phyloP scores from a whole-genome alignment of 1,140 invertebrate species.

The Anthonomus grandis region DNA sequence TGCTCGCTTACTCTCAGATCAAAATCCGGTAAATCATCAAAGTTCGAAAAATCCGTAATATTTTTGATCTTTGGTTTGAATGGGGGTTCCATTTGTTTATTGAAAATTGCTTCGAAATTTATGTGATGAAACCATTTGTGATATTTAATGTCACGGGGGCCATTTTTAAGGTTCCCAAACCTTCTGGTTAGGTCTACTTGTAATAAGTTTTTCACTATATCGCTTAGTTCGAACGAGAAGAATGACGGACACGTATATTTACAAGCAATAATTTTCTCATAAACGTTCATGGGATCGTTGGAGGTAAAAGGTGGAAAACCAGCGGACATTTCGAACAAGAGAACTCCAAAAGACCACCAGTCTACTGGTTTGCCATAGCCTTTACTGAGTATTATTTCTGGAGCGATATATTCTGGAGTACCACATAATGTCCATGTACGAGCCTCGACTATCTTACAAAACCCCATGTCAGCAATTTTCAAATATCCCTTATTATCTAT shows the following conservation, averaged over 20 bases:
- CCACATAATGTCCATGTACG: slow-evolving; percentile 88
- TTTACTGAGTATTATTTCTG: slow-evolving; percentile 94
- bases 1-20: neutral
- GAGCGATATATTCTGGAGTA: slow-evolving; percentile 93
- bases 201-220: slow-evolving; percentile 81
- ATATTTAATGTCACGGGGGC: too few species aligned
- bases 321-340: slow-evolving; percentile 89
- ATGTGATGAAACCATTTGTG: too few species aligned
- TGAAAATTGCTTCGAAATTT: neutral
- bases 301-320: slow-evolving; percentile 81
- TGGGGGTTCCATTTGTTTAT: too few species aligned
- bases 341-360: slow-evolving; percentile 94
- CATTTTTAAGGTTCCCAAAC: too few species aligned
- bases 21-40: neutral
- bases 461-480: slow-evolving; percentile 85
- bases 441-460: slow-evolving; percentile 83
- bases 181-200: slow-evolving; percentile 84
- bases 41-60: neutral
- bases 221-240: slow-evolving; percentile 74
- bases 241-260: slow-evolving; percentile 68
- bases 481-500: slow-evolving; percentile 85
- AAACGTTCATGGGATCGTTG: slow-evolving; percentile 78
- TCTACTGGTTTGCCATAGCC: slow-evolving; percentile 99
- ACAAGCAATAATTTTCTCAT: slow-evolving; percentile 78
- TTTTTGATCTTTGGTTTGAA: neutral